Evolutionary conservation across 1,140 invertebrate species (phyloP).

Genomic region (Polypedilum vanderplanki): DNA sequence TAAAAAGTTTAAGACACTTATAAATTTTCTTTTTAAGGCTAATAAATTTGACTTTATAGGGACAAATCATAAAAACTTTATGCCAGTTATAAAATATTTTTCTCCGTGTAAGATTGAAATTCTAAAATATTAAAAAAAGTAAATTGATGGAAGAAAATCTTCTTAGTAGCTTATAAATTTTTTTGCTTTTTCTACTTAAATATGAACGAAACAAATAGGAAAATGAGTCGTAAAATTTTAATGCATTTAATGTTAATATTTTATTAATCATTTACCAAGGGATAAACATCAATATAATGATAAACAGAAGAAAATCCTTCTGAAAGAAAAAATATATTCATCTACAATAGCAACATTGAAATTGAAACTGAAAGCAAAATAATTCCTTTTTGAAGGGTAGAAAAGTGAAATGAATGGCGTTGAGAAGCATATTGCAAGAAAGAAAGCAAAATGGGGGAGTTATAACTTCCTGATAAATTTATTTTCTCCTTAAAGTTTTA

Average conservation of each 20-base stretch:
- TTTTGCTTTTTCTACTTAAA: too few species aligned
- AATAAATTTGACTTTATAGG: too few species aligned
- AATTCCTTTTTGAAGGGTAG: background rate
- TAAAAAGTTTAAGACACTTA: too few species aligned
- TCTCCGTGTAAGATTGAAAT: too few species aligned
- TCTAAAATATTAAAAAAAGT: too few species aligned
- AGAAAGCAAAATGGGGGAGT: background rate
- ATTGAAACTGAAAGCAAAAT: background rate
- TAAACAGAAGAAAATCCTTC: background rate
- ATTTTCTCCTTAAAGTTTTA: background rate
- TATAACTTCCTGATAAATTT: background rate
- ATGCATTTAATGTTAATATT: background rate
- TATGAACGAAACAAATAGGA: too few species aligned
- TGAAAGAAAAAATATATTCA: background rate
- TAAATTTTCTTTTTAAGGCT: too few species aligned
- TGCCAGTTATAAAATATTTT: too few species aligned
- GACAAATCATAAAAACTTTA: too few species aligned
- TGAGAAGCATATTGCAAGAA: constrained; percentile 7
- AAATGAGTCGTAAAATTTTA: background rate
- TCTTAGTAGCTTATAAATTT: too few species aligned
- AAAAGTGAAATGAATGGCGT: background rate
- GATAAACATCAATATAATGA: background rate
- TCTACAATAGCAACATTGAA: background rate
- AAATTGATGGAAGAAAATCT: too few species aligned
- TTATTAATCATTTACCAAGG: background rate